phyloP scores from a whole-genome alignment of 2,888 invertebrate genomes.

The Cyaniris semiargus region DNA sequence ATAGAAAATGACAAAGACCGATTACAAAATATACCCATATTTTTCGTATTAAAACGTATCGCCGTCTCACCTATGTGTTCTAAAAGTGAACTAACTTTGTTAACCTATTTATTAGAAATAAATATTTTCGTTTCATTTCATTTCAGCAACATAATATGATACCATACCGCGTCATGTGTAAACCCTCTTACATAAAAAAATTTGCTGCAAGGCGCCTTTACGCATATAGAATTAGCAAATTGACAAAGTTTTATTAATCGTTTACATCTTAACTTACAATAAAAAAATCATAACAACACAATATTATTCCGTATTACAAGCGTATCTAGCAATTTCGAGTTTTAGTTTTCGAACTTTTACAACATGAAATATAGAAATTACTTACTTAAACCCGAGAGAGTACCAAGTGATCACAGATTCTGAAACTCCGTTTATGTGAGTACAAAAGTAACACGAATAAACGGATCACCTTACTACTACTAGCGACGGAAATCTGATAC shows the following conservation, averaged over 20 bases:
- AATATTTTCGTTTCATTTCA: too few relatives aligned
- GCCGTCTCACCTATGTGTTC: too few relatives aligned
- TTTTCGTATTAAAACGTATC: too few relatives aligned
- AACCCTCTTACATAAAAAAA: too few relatives aligned
- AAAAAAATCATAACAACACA: conserved; percentile 43
- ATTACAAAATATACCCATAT: too few relatives aligned
- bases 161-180: too few relatives aligned
- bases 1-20: too few relatives aligned
- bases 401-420: conserved; percentile 80
- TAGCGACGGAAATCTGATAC: conserved; percentile 62
- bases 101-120: too few relatives aligned
- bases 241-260: conserved; percentile 14
- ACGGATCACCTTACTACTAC: conserved; percentile 71
- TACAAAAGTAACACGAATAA: conserved; percentile 67
- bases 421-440: conserved; percentile 71
- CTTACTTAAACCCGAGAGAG: conserved; percentile 78
- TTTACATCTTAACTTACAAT: conserved; percentile 42
- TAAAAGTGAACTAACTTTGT: too few relatives aligned
- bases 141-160: too few relatives aligned
- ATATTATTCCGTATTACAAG: conserved; percentile 53
- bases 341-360: conserved; percentile 54
- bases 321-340: conserved; percentile 59
- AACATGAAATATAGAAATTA: conserved; percentile 69
- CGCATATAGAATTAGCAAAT: background rate
- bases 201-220: background rate